Conservation (phyloP, 92 coral and sea anemone species). For the Epizoanthus illoricatus region DNA sequence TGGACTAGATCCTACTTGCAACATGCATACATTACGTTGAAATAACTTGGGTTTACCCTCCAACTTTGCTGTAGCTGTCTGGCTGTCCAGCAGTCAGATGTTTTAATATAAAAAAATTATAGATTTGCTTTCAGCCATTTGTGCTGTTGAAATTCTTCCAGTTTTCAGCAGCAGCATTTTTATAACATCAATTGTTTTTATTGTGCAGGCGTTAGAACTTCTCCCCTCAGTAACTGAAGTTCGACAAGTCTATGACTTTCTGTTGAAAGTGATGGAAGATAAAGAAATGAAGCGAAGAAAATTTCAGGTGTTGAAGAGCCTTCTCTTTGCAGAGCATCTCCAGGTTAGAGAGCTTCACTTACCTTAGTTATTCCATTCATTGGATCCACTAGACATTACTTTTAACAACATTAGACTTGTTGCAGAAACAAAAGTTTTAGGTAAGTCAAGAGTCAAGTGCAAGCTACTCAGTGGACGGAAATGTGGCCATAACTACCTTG, state of each 20-base stretch:
- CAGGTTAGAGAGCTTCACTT: conserved; percentile 60
- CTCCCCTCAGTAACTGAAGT: conserved; percentile 87
- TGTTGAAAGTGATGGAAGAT: conserved; percentile 81
- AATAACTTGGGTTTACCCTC: too few relatives aligned
- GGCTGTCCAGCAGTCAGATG: too few relatives aligned
- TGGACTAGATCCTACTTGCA: too few relatives aligned
- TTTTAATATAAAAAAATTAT: too few relatives aligned
- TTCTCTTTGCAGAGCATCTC: conserved; percentile 90
- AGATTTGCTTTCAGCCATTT: too few relatives aligned
- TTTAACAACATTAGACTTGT: neutral
- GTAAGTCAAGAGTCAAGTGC: too few relatives aligned
- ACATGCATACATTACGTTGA: too few relatives aligned
- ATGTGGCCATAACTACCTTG: too few relatives aligned
- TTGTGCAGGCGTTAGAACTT: conserved; percentile 84
- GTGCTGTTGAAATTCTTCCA: too few relatives aligned
- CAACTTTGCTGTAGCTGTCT: too few relatives aligned
- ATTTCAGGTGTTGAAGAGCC: conserved; percentile 86
- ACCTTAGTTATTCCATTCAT: neutral
- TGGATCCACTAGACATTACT: neutral
- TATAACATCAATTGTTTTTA: neutral
- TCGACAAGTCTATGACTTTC: conserved; percentile 79
- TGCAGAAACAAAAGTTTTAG: neutral
- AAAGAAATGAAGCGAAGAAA: conserved; percentile 81
- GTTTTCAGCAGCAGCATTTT: too few relatives aligned
- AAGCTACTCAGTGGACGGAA: too few relatives aligned